A percentile compares a stretch with the other conserved stretches of the same genome.
phyloP scores from a whole-genome alignment of 2,888 invertebrate genomes.

The Cantharis lateralis region DNA sequence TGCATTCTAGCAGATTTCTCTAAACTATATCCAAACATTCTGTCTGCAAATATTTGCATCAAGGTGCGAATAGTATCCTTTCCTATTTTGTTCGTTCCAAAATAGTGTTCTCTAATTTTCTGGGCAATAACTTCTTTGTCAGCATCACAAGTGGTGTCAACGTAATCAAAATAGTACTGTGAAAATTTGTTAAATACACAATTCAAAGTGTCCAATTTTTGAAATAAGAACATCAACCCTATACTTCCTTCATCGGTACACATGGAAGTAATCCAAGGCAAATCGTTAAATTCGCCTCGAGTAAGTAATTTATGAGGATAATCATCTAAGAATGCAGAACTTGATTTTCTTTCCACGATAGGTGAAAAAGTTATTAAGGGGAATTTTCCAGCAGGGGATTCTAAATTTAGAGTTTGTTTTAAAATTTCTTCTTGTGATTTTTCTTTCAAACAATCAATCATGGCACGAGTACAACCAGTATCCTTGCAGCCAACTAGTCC shows the following conservation, averaged over 20 bases:
- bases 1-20: too few relatives aligned
- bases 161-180: too few relatives aligned
- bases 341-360: conserved; percentile 46
- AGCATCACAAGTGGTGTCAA: too few relatives aligned
- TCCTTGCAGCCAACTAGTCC: conserved; percentile 64
- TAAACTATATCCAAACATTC: too few relatives aligned
- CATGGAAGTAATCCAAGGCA: conserved; percentile 71
- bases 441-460: conserved; percentile 68
- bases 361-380: conserved; percentile 46
- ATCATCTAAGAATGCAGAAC: conserved; percentile 67
- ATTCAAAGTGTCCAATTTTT: conserved; percentile 48
- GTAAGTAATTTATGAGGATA: conserved; percentile 66
- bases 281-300: conserved; percentile 63
- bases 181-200: conserved; percentile 40
- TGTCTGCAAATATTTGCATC: too few relatives aligned
- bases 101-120: too few relatives aligned
- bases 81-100: too few relatives aligned
- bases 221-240: not conserved
- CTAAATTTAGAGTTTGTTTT: conserved; percentile 60
- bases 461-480: conserved; percentile 56
- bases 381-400: conserved; percentile 59
- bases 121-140: too few relatives aligned
- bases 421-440: conserved; percentile 64
- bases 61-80: too few relatives aligned
- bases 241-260: conserved; percentile 68